A percentile compares a stretch with the other conserved stretches of the same genome.
Evolutionary conservation across 1,140 invertebrate genomes (phyloP).

Genomic region (Hyles euphorbiae): DNA sequence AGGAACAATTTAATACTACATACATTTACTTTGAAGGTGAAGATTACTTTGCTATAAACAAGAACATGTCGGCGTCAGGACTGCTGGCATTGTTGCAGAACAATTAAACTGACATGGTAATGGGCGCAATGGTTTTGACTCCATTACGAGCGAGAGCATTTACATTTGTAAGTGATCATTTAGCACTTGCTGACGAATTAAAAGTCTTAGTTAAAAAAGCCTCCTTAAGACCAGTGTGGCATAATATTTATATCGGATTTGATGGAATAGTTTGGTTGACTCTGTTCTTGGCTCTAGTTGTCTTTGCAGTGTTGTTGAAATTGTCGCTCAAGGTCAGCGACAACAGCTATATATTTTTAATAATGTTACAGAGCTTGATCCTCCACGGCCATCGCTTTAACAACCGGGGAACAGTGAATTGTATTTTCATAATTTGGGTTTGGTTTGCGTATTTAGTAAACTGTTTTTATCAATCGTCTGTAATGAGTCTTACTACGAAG

Average conservation of each 20-base stretch:
- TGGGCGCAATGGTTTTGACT: constrained; percentile 40
- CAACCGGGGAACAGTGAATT: too few relatives aligned
- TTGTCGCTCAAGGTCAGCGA: constrained; percentile 12
- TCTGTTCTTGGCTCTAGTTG: too few relatives aligned
- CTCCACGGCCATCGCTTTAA: constrained; percentile 6
- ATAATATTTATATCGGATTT: too few relatives aligned
- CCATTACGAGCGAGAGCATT: constrained; percentile 31
- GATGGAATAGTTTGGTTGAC: too few relatives aligned
- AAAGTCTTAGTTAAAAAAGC: constrained; percentile 30
- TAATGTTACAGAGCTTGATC: constrained; percentile 18
- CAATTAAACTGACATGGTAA: constrained; percentile 33
- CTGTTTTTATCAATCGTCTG: too few relatives aligned
- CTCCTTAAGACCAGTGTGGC: too few relatives aligned
- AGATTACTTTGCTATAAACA: constrained; percentile 26
- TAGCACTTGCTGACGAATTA: constrained; percentile 37
- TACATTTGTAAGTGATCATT: constrained; percentile 31
- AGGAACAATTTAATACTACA: constrained; percentile 39
- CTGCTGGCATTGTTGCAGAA: constrained; percentile 32
- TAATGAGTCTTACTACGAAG: too few relatives aligned
- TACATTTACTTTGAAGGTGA: constrained; percentile 32
- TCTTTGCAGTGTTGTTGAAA: too few relatives aligned
- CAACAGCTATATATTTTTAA: constrained; percentile 22
- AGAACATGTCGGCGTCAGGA: constrained; percentile 31
- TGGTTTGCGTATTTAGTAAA: constrained; percentile 10
- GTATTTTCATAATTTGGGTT: too few relatives aligned